A percentile compares a stretch with the other conserved stretches of the same genome.
phyloP scores from a whole-genome alignment of 2,113 vertebrate genomes.

The Pardalotus punctatus region DNA sequence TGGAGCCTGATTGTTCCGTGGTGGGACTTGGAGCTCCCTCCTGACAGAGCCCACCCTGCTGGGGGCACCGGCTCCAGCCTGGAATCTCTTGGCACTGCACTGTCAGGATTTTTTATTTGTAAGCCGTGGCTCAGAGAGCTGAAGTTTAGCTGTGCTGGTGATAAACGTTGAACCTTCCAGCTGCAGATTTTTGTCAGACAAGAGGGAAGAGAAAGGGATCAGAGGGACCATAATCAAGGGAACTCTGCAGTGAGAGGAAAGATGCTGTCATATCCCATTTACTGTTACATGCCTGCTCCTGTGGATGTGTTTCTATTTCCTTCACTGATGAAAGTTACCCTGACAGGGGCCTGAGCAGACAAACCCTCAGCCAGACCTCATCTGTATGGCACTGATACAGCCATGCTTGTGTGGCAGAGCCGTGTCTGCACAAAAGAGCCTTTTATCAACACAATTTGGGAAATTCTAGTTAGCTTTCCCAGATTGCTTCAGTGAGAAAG shows the following conservation, averaged over 20 bases:
- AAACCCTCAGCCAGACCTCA: neutral
- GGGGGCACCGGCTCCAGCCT: neutral
- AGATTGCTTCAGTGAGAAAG: neutral
- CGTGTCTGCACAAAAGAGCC: fast-evolving
- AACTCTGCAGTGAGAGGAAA: neutral
- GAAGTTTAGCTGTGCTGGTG: neutral
- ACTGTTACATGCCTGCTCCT: neutral
- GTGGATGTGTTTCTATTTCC: neutral
- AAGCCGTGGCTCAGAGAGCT: neutral
- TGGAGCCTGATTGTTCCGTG: neutral
- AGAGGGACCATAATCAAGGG: neutral
- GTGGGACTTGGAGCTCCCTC: neutral
- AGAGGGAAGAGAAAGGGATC: neutral
- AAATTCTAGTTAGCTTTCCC: neutral
- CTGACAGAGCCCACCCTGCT: fast-evolving
- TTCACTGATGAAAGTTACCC: neutral
- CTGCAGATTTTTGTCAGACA: neutral
- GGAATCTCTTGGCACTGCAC: no score
- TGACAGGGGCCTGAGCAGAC: neutral
- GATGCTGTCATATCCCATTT: neutral
- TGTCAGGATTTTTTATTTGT: neutral
- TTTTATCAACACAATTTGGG: neutral
- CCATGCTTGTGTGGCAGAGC: neutral
- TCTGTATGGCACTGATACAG: neutral
- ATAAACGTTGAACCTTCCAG: neutral